phyloP scores from a whole-genome alignment of 2,797 vertebrate genomes.

The Malacoctenus gilli region DNA sequence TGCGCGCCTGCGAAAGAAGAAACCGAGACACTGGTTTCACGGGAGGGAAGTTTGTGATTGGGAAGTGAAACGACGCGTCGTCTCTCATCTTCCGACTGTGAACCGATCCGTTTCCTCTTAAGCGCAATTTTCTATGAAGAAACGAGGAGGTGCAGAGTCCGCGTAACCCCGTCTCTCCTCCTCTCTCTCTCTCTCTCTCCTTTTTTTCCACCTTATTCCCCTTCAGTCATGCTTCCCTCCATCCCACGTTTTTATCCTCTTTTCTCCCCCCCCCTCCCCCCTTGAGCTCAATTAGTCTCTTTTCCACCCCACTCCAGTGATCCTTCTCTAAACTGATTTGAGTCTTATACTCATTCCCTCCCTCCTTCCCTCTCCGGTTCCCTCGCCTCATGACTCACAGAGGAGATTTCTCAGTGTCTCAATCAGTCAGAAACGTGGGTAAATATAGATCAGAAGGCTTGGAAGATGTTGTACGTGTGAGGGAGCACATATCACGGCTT shows the following conservation, averaged over 20 bases:
- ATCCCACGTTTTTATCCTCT: slow-evolving; percentile 39
- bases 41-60: too few species aligned
- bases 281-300: slow-evolving; percentile 64
- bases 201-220: slow-evolving; percentile 14
- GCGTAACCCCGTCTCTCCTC: not conserved
- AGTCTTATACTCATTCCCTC: slow-evolving; percentile 46
- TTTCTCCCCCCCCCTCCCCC: slow-evolving; percentile 24
- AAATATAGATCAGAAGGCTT: slow-evolving; percentile 73
- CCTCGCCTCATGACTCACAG: slow-evolving; percentile 66
- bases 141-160: slow-evolving; percentile 4
- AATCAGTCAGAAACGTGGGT: slow-evolving; percentile 65
- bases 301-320: slow-evolving; percentile 58
- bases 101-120: too few species aligned
- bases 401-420: slow-evolving; percentile 58
- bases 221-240: slow-evolving; percentile 14
- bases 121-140: too few species aligned
- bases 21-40: too few species aligned
- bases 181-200: slow-evolving; percentile 8
- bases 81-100: too few species aligned
- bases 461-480: slow-evolving; percentile 73
- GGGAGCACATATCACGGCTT: slow-evolving; percentile 56
- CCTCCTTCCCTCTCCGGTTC: slow-evolving; percentile 35
- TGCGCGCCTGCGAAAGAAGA: not conserved
- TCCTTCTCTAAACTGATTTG: slow-evolving; percentile 67
- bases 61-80: too few species aligned